Evolutionary conservation across 2,797 vertebrate genomes (phyloP).

Genomic region (Alca torda): DNA sequence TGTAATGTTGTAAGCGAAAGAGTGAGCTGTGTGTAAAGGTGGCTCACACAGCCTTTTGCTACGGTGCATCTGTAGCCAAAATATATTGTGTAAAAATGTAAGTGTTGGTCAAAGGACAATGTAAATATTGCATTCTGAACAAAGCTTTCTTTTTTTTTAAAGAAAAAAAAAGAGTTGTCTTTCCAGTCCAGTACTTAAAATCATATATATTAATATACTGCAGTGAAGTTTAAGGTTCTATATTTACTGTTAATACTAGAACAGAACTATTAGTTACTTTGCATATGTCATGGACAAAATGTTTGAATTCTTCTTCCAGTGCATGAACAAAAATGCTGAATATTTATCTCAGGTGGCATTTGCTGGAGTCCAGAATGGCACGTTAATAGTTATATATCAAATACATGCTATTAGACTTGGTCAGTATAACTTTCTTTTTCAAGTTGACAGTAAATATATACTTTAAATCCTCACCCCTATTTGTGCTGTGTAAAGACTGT

Average conservation of each 20-base stretch:
- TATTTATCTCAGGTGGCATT: constrained; percentile 79
- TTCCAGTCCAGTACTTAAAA: constrained; percentile 75
- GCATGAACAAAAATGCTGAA: constrained; percentile 74
- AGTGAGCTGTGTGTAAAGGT: constrained; percentile 89
- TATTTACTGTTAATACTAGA: constrained; percentile 76
- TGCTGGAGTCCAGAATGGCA: constrained; percentile 76
- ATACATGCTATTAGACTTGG: constrained; percentile 69
- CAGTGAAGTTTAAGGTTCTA: constrained; percentile 75
- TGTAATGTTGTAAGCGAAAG: constrained; percentile 83
- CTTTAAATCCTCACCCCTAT: constrained; percentile 73
- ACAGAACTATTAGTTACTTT: constrained; percentile 72
- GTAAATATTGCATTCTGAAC: constrained; percentile 80
- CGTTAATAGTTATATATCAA: constrained; percentile 65
- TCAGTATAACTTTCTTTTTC: constrained; percentile 62
- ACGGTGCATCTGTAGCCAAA: constrained; percentile 6
- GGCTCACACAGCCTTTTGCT: constrained; percentile 7
- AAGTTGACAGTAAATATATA: constrained; percentile 77
- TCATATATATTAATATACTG: constrained; percentile 60
- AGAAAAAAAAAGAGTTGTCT: constrained; percentile 43
- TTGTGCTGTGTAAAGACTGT: constrained; percentile 57
- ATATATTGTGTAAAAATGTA: constrained; percentile 54
- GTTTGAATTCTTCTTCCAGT: constrained; percentile 66
- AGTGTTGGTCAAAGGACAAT: constrained; percentile 58
- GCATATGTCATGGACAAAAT: constrained; percentile 68
- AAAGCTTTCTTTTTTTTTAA: constrained; percentile 55